Conservation (phyloP, 2,113 vertebrate species). For the zebrafish (Danio rerio) region GRCz12tu NC_133184.1:29932501-29933000, state of each 20-base stretch:
- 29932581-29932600: slow-evolving; percentile 25
- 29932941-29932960: slow-evolving; percentile 53
- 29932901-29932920: not conserved
- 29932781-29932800: slow-evolving; percentile 8
- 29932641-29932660: slow-evolving; percentile 39
- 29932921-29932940: slow-evolving; percentile 23
- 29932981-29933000: slow-evolving; percentile 46
- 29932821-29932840: not conserved
- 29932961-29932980: slow-evolving; percentile 26
- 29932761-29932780: slow-evolving; percentile 11
- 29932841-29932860: slow-evolving; percentile 8
- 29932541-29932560: slow-evolving; percentile 34
- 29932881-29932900: slow-evolving; percentile 15
- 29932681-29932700: slow-evolving; percentile 10
- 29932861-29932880: not conserved
- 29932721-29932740: slow-evolving; percentile 5
- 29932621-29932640: slow-evolving; percentile 29
- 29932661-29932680: slow-evolving; percentile 17
- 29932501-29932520: slow-evolving; percentile 8
- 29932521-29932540: slow-evolving; percentile 20
- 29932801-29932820: not conserved
- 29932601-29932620: slow-evolving; percentile 8
- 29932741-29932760: slow-evolving; percentile 1
- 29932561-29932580: slow-evolving; percentile 25
- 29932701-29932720: slow-evolving; percentile 30